These are phyloP conservation scores for Caenorhabditis sp. DNA, from an alignment of 2,888 invertebrate species.

Conservation along the genomic window DNA sequence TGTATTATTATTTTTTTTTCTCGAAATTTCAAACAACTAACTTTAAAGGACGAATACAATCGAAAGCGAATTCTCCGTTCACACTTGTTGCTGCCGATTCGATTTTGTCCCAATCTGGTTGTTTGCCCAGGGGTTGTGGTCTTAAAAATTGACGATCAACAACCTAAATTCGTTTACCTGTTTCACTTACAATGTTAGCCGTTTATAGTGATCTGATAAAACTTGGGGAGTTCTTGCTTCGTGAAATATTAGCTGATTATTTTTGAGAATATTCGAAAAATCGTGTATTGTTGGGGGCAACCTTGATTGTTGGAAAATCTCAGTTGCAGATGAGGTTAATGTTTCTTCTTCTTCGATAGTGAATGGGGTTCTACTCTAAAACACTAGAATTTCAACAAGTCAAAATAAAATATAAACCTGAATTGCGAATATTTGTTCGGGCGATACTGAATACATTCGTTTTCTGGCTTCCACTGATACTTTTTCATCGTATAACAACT, in stretches of 20 bases:
- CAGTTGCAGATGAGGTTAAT: slow-evolving; percentile 79
- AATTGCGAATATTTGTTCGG: slow-evolving; percentile 29
- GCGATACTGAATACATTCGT: slow-evolving; percentile 46
- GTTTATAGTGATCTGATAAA: slow-evolving; percentile 80
- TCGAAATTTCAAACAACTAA: neutral
- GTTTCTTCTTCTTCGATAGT: slow-evolving; percentile 88
- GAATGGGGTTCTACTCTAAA: slow-evolving; percentile 88
- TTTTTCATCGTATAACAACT: slow-evolving; percentile 90
- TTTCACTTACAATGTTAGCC: neutral
- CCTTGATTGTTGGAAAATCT: neutral
- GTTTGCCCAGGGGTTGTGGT: neutral
- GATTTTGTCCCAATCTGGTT: slow-evolving; percentile 3
- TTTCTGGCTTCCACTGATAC: slow-evolving; percentile 76
- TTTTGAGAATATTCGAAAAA: slow-evolving; percentile 83
- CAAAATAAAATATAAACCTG: slow-evolving; percentile 16
- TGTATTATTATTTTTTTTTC: neutral
- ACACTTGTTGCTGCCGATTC: neutral
- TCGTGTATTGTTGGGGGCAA: slow-evolving; percentile 74
- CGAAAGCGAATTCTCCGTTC: neutral
- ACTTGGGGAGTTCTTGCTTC: slow-evolving; percentile 83
- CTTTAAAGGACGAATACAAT: slow-evolving; percentile 10
- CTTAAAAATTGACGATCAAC: too few species aligned
- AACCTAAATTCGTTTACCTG: too few species aligned
- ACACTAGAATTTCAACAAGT: slow-evolving; percentile 77
- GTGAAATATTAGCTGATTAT: slow-evolving; percentile 77